phyloP scores from a whole-genome alignment of 2,888 invertebrate genomes.

The Ypsolopha sequella region DNA sequence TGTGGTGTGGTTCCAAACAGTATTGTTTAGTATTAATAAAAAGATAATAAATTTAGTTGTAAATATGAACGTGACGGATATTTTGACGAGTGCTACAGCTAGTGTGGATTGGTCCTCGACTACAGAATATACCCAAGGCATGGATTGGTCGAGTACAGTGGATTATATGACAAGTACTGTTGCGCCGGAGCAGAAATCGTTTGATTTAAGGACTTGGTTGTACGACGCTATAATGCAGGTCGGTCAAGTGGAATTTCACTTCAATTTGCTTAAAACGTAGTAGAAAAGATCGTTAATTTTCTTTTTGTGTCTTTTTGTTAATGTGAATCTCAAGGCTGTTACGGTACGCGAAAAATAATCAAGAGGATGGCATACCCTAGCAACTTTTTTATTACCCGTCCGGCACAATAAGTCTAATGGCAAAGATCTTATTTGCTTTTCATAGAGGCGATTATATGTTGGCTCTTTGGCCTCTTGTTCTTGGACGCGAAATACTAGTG shows the following conservation, averaged over 20 bases:
- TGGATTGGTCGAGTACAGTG: conserved; percentile 4
- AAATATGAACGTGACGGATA: conserved; percentile 24
- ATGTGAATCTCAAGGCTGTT: too few species aligned
- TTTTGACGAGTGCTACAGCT: background rate
- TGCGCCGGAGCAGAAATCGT: conserved; percentile 14
- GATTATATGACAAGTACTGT: conserved; percentile 14
- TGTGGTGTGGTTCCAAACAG: conserved; percentile 20
- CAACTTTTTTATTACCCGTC: too few species aligned
- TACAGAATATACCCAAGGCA: conserved; percentile 5
- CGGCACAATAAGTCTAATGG: too few species aligned
- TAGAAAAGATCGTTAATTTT: too few species aligned
- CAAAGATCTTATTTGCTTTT: too few species aligned
- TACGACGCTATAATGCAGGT: conserved; percentile 44
- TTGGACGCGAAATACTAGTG: too few species aligned
- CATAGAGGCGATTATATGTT: too few species aligned
- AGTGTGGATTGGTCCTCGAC: conserved; percentile 4
- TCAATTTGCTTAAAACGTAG: too few species aligned
- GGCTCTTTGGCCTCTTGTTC: too few species aligned
- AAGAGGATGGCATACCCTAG: too few species aligned
- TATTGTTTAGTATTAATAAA: background rate
- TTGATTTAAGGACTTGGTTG: conserved; percentile 42
- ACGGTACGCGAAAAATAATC: too few species aligned
- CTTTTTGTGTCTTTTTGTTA: too few species aligned
- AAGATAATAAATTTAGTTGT: background rate
- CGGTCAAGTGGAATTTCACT: conserved; percentile 15